Base-by-base conservation (phyloP, 2,113 vertebrate species). In the Donacobius atricapilla region DNA sequence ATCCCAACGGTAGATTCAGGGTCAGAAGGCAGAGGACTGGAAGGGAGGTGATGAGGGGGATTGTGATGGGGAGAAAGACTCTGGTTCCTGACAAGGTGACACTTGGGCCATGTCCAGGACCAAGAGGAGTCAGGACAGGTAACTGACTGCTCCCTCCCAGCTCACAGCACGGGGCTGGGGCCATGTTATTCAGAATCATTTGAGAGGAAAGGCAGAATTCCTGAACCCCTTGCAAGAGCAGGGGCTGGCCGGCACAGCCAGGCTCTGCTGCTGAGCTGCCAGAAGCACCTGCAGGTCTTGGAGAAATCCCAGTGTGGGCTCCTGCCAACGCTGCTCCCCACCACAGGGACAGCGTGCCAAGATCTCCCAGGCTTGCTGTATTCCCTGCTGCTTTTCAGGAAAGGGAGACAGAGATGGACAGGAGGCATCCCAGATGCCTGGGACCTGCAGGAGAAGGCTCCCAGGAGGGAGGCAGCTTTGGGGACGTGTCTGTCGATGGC, bases 171-270 rank as follows among this genome's bases (percentile, higher is more conserved):
- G 0, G 47, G 42, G 47, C 17, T 30, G 13, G 42, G 48, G 16
- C 47, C 31, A 25, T 0, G 0, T 6, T 19, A 30, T 31, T 27
- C 5, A 5, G 9, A 15, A 51, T 7, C 2, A 5, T 6, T 23
- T 4, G 17, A 54, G 70, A n/a, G 69, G 27, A 65, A 53, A 39
- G 51, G 9, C 45, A n/a, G 35, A 31, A 31, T 10, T 54, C 40
- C 58, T 44, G 40, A 44, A 6, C 11, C 6, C 30, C 6, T 22
- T 39, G 27, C 45, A n/a, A 9, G 40, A n/a, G 31, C 20, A 39
- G 4, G 2, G 45, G 23, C 39, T 48, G 63, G 31, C 30, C 28
- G 21, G 57, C 63, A 30, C 5, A 65, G 39, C 27, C 37, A 71
- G 70, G 27, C 24, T 31, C 82, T 27, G 1, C 14, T 54, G 35